A percentile compares a stretch with the other conserved stretches of the same genome.
Conservation (phyloP, 2,113 vertebrate genomes). For the Sylvietta virens region DNA sequence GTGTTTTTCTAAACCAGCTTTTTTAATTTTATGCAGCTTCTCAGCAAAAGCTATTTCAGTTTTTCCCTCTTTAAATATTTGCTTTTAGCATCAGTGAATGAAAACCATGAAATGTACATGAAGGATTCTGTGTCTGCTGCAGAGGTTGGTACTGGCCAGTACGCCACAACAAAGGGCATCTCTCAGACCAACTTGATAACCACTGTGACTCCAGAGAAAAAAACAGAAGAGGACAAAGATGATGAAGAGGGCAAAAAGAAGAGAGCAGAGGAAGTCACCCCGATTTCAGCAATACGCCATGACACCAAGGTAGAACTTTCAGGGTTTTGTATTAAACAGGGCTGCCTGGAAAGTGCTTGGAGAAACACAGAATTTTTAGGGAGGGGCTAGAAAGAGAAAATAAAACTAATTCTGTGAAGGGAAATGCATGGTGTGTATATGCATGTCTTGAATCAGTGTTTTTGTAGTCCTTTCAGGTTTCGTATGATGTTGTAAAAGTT, state of each 20-base stretch:
- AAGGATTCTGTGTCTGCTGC: slow-evolving; percentile 85
- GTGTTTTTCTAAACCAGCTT: slow-evolving; percentile 50
- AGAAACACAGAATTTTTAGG: not conserved
- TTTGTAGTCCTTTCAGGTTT: not conserved
- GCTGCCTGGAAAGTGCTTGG: not conserved
- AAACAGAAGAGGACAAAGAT: slow-evolving; percentile 85
- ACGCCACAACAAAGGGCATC: slow-evolving; percentile 85
- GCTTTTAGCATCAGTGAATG: slow-evolving; percentile 89
- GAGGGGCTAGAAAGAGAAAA: not conserved
- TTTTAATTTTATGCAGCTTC: slow-evolving; percentile 49
- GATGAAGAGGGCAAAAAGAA: slow-evolving; percentile 75
- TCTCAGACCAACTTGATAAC: slow-evolving; percentile 89
- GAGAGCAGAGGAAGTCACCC: slow-evolving; percentile 71
- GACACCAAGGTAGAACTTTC: slow-evolving; percentile 87
- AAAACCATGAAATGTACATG: slow-evolving; percentile 92
- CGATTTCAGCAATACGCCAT: slow-evolving; percentile 69
- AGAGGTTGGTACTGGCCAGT: slow-evolving; percentile 94
- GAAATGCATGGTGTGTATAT: not conserved
- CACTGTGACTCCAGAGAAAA: slow-evolving; percentile 90
- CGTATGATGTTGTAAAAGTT: not conserved
- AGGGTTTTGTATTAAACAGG: not conserved
- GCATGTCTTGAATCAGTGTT: not conserved
- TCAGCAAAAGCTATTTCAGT: slow-evolving; percentile 55
- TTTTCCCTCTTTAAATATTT: slow-evolving; percentile 74
- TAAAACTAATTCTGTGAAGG: not conserved